Evolutionary conservation across 2,888 invertebrate genomes (phyloP).

Genomic region (Hymenopus coronatus): DNA sequence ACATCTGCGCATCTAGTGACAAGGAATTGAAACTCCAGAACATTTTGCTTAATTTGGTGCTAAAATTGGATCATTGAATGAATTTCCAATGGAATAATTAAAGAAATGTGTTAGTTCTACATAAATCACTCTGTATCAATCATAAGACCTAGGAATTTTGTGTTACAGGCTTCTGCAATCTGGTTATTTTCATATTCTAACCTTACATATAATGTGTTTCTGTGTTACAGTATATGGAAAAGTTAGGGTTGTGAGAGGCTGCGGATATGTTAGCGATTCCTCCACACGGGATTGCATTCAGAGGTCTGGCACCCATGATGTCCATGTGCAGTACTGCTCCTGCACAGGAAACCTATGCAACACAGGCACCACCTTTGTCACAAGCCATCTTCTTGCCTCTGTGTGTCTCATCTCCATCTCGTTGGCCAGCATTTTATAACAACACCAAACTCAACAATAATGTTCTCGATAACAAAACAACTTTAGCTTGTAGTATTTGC

Average conservation of each 20-base stretch:
- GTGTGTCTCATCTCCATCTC: neutral
- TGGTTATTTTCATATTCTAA: too few relatives aligned
- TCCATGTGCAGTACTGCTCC: slow-evolving; percentile 72
- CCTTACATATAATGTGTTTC: slow-evolving; percentile 3
- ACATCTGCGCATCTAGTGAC: too few relatives aligned
- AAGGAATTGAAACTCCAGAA: too few relatives aligned
- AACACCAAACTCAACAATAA: slow-evolving; percentile 9
- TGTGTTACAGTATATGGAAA: slow-evolving; percentile 69
- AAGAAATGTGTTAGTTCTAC: too few relatives aligned
- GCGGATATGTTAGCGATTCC: slow-evolving; percentile 66
- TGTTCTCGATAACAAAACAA: neutral
- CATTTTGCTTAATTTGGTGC: too few relatives aligned
- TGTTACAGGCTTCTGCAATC: too few relatives aligned
- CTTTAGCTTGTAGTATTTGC: neutral
- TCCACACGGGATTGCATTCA: slow-evolving; percentile 57
- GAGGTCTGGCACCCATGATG: slow-evolving; percentile 70
- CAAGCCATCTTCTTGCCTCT: neutral
- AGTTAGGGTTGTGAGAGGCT: slow-evolving; percentile 72
- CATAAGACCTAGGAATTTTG: too few relatives aligned
- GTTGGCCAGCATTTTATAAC: slow-evolving; percentile 22
- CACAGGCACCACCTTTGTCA: slow-evolving; percentile 37
- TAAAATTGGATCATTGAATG: too few relatives aligned
- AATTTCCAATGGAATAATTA: too few relatives aligned
- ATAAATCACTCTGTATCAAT: too few relatives aligned
- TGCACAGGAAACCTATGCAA: slow-evolving; percentile 79